These are phyloP conservation scores for Aphelocoma coerulescens DNA, from an alignment of 2,113 vertebrate species.

Conservation along the genomic window DNA sequence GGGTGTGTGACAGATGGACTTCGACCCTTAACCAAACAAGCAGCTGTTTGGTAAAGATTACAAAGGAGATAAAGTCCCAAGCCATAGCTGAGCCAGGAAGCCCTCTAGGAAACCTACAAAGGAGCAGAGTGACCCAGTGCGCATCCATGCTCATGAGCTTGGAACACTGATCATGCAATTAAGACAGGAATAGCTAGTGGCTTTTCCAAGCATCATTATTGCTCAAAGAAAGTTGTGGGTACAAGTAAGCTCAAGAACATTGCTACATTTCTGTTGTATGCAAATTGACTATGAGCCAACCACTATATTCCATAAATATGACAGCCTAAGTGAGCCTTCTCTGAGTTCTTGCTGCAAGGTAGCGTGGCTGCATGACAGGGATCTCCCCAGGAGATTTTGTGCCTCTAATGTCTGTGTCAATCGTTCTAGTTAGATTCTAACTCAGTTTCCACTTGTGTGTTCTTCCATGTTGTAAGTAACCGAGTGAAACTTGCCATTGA, in stretches of 20 bases:
- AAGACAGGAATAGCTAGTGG: background rate
- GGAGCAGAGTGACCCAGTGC: background rate
- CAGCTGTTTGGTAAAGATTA: background rate
- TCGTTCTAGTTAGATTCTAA: background rate
- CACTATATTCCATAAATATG: background rate
- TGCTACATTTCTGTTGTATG: too few relatives aligned
- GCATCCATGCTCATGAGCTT: background rate
- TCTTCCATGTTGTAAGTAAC: background rate
- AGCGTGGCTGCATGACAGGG: accelerated
- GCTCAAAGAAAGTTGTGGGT: too few relatives aligned
- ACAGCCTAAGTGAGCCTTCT: background rate
- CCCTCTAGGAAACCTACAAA: background rate
- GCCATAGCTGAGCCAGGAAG: background rate
- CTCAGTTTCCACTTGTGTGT: accelerated
- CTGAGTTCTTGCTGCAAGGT: background rate
- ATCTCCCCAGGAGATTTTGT: background rate
- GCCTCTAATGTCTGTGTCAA: background rate
- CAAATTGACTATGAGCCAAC: too few relatives aligned
- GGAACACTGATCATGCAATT: background rate
- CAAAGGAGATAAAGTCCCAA: background rate
- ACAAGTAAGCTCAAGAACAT: background rate
- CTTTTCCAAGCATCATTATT: background rate
- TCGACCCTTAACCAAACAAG: background rate
- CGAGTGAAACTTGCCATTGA: background rate
- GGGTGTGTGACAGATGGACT: background rate